Base-by-base conservation (phyloP, 2,113 vertebrate genomes). In the Sinocyclocheilus rhinocerous region DNA sequence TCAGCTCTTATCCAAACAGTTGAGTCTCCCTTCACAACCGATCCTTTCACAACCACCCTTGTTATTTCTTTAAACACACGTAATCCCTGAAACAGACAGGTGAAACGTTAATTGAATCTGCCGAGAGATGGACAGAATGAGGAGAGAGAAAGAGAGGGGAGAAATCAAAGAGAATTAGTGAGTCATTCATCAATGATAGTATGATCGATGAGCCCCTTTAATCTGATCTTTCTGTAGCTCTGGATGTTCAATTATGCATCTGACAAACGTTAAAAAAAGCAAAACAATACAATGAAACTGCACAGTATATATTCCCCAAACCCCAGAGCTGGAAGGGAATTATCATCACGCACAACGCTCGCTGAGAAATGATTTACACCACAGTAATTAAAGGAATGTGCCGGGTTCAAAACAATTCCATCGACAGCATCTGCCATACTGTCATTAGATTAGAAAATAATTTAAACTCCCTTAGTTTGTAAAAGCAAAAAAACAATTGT, bases 91-190 rank as follows among this genome's bases (percentile, higher is more conserved):
- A n/a, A 42, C 77, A n/a, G 33, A 9, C 29, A 39, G 77, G 52
- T 39, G 9, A 80, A 24, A 10, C 20, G 12, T 13, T 80, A 80
- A 63, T 61, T 78, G 50, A 78, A 81, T 42, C 79, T 48, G 57
- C 36, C 1, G 39, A 45, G 59, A 82, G 80, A 70, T 69, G 45
- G 80, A 82, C 45, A 82, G 81, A 72, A 72, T 2, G 15, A 65
- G 36, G 79, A 63, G 22, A 29, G n/a, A 3, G 39, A 69, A 20
- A 26, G 8, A 12, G 24, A 69, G n/a, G 24, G 50, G 42, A 82
- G 65, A 55, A 70, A 72, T n/a, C 48, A 33, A 69, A 82, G 63
- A 82, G 63, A 82, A 70, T 82, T 82, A 82, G 63, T n/a, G 67
- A 83, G 48, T 83, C 48, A 83, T 83, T 83, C 45, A 10, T 83